A percentile compares a stretch with the other conserved stretches of the same genome.
These are phyloP conservation scores for Cyprinodon brontotheroides DNA, from an alignment of 2,113 vertebrate genomes.

Conservation along the genomic window DNA sequence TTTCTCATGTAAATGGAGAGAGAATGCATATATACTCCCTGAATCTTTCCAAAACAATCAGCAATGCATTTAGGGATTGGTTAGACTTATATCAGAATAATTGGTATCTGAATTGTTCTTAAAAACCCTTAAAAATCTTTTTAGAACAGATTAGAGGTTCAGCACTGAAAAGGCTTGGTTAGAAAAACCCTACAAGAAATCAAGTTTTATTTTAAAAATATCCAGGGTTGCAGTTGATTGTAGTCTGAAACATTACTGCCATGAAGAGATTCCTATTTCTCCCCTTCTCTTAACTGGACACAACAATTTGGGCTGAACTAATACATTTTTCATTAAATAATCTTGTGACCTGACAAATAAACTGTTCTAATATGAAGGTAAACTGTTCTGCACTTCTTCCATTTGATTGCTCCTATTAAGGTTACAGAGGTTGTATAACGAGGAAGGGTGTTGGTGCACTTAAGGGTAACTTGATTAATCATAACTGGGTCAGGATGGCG, in stretches of 20 bases:
- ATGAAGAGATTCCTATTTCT: neutral
- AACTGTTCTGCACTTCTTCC: neutral
- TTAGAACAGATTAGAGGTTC: neutral
- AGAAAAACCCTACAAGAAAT: neutral
- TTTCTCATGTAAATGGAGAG: too few relatives aligned
- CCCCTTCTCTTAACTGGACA: too few relatives aligned
- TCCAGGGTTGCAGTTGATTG: neutral
- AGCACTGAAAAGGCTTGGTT: neutral
- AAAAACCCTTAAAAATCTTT: neutral
- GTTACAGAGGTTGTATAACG: conserved; percentile 2
- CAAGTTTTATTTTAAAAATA: too few relatives aligned
- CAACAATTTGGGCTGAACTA: neutral
- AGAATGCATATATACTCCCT: too few relatives aligned
- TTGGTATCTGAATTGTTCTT: too few relatives aligned
- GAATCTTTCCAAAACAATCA: too few relatives aligned
- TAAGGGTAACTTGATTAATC: neutral
- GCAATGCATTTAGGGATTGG: too few relatives aligned
- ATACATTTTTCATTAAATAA: conserved; percentile 1
- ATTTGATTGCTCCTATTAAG: neutral
- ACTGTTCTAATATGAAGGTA: neutral
- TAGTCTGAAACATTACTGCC: neutral
- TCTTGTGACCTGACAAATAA: neutral
- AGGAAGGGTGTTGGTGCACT: neutral
- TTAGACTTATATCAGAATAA: too few relatives aligned
- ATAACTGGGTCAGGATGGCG: conserved; percentile 32